Conservation (phyloP, 2,888 invertebrate genomes). For the Copidosoma aretas region DNA sequence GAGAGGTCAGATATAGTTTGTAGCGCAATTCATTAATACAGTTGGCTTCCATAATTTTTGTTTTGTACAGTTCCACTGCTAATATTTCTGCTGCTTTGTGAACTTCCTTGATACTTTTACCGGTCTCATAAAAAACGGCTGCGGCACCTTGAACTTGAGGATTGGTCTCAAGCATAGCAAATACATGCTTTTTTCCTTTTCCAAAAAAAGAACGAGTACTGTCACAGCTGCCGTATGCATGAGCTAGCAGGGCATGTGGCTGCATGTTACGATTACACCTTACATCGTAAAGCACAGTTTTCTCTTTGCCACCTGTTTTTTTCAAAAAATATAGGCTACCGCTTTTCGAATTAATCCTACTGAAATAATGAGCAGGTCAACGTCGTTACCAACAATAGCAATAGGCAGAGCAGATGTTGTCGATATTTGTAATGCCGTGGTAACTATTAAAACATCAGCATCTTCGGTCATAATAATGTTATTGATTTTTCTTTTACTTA, state of each 20-base stretch:
- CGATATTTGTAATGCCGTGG: conserved; percentile 33
- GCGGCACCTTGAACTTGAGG: not conserved
- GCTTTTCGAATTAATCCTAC: conserved; percentile 16
- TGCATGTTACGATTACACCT: conserved; percentile 6
- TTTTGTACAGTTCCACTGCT: not conserved
- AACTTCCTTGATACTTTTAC: conserved; percentile 21
- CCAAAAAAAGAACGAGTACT: conserved; percentile 26
- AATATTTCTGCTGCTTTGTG: conserved; percentile 1
- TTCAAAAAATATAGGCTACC: conserved; percentile 15
- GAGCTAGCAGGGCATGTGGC: not conserved
- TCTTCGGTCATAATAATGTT: conserved; percentile 38
- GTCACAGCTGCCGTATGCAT: conserved; percentile 29
- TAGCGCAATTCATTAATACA: conserved; percentile 6
- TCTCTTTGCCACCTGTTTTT: conserved; percentile 4
- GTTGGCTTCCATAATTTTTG: not conserved
- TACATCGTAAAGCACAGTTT: conserved; percentile 8
- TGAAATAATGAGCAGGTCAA: conserved; percentile 27
- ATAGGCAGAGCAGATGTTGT: conserved; percentile 19
- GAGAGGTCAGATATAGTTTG: not conserved
- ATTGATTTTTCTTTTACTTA: conserved; percentile 24
- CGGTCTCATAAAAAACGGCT: conserved; percentile 24
- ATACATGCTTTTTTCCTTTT: conserved; percentile 23
- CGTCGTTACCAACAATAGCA: conserved; percentile 32
- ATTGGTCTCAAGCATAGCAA: conserved; percentile 14
- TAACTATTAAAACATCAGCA: conserved; percentile 40